Evolutionary conservation across 2,888 invertebrate species (phyloP).

Genomic region (Drosophila mettleri): DNA sequence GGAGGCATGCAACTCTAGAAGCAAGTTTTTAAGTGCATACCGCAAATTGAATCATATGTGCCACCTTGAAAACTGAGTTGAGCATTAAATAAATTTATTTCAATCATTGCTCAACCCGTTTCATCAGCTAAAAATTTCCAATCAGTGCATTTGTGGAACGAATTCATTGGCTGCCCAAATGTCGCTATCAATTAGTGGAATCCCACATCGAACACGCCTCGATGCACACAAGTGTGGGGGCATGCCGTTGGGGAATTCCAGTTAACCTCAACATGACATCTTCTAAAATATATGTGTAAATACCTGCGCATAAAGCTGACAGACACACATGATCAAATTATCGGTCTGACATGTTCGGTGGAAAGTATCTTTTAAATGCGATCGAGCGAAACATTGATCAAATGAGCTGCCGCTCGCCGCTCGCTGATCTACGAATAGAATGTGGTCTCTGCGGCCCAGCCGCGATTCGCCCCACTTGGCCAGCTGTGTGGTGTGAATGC

Average conservation of each 20-base stretch:
- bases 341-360: conserved; percentile 52
- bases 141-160: conserved; percentile 9
- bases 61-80: neutral
- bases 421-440: conserved; percentile 26
- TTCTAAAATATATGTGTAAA: conserved; percentile 25
- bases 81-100: neutral
- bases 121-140: conserved; percentile 9
- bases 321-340: conserved; percentile 70
- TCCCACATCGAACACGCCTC: conserved; percentile 30
- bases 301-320: conserved; percentile 52
- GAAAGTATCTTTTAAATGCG: conserved; percentile 59
- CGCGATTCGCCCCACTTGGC: conserved; percentile 43
- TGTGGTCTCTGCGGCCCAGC: conserved; percentile 29
- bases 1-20: conserved; percentile 1
- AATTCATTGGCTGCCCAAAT: conserved; percentile 23
- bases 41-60: conserved; percentile 15
- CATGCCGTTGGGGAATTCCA: conserved; percentile 47
- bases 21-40: conserved; percentile 33
- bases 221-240: conserved; percentile 14
- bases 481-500: conserved; percentile 71
- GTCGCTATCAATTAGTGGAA: conserved; percentile 55
- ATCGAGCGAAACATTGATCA: conserved; percentile 54
- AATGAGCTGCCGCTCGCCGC: conserved; percentile 56
- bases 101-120: neutral
- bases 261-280: conserved; percentile 68